Conservation (phyloP, 2,888 invertebrate species). For the Phorcus lineatus region DNA sequence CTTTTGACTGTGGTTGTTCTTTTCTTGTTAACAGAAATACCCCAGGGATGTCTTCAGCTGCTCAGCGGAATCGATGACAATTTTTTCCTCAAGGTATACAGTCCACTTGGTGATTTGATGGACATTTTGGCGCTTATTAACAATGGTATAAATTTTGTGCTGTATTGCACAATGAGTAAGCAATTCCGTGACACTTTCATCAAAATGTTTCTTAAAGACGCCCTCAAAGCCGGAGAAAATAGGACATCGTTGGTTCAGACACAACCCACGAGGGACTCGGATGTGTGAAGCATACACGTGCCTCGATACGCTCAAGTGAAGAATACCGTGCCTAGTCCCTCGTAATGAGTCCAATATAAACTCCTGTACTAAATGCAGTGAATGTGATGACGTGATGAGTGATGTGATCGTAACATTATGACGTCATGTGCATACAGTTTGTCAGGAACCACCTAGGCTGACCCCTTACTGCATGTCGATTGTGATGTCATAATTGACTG, state of each 20-base stretch:
- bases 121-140: conserved; percentile 93
- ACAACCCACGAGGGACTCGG: conserved; percentile 60
- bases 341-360: too few relatives aligned
- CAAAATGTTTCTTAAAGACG: conserved; percentile 79
- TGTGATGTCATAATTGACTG: conserved; percentile 18
- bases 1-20: conserved; percentile 88
- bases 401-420: neutral
- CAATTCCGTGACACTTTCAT: conserved; percentile 85
- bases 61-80: conserved; percentile 86
- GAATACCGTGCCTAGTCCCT: conserved; percentile 14
- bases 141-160: conserved; percentile 93
- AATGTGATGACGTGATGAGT: neutral
- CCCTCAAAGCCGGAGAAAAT: conserved; percentile 47
- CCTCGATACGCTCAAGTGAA: neutral
- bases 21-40: conserved; percentile 93
- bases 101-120: conserved; percentile 83
- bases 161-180: conserved; percentile 95
- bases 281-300: conserved; percentile 47
- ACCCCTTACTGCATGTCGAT: conserved; percentile 19
- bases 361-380: neutral
- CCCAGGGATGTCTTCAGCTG: conserved; percentile 85
- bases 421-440: conserved; percentile 2
- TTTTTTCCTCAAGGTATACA: conserved; percentile 81
- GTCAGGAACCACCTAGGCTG: conserved; percentile 20
- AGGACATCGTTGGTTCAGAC: conserved; percentile 54